phyloP scores from a whole-genome alignment of 2,113 vertebrate genomes.

The Cheirogaleus medius region DNA sequence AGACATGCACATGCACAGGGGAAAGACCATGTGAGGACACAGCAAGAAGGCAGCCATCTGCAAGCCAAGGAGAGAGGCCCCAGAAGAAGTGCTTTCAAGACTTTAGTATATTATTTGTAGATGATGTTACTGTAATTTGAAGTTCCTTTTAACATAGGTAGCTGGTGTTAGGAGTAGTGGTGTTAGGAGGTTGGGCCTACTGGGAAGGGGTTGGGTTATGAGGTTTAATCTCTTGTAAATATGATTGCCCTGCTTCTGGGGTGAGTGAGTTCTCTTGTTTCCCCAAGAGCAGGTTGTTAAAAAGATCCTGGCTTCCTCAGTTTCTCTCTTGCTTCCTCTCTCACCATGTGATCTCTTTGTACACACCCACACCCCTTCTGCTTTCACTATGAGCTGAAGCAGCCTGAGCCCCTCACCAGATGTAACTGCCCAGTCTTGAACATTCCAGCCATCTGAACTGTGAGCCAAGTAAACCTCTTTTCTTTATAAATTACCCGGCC shows the following conservation, averaged over 20 bases:
- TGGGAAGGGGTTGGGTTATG: neutral
- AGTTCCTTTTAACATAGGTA: conserved; percentile 9
- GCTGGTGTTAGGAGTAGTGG: neutral
- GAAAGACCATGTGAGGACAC: neutral
- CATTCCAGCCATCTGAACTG: neutral
- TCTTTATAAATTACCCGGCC: neutral
- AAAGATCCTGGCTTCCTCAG: neutral
- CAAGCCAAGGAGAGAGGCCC: neutral
- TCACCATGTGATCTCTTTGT: neutral
- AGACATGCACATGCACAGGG: neutral
- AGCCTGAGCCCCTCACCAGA: neutral
- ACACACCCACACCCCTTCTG: neutral
- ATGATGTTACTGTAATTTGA: neutral
- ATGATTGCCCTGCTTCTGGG: neutral
- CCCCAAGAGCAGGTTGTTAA: neutral
- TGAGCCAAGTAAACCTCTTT: neutral
- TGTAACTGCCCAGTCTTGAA: neutral
- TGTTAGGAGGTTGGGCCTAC: neutral
- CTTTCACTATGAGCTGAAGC: neutral
- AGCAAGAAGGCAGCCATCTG: neutral
- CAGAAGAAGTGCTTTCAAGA: neutral
- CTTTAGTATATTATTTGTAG: neutral
- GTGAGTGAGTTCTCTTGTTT: neutral
- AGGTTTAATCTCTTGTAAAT: neutral
- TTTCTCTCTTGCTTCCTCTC: neutral